These are phyloP conservation scores for Enteromius paludinosus DNA, from an alignment of 2,797 vertebrate genomes.

Conservation along the genomic window DNA sequence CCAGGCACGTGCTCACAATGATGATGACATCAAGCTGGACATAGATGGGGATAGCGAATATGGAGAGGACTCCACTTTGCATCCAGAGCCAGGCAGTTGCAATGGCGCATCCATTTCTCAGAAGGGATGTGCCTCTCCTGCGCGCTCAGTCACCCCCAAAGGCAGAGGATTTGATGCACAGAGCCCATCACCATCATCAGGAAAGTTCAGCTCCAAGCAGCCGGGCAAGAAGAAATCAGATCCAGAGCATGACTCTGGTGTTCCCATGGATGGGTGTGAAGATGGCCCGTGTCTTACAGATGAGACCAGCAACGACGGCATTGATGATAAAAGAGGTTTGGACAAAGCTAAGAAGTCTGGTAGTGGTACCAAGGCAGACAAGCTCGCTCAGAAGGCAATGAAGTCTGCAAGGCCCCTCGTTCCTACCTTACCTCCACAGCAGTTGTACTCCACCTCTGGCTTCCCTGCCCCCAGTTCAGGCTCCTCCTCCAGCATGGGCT, in stretches of 20 bases:
- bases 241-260: constrained; percentile 84
- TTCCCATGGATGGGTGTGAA: constrained; percentile 92
- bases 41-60: constrained; percentile 94
- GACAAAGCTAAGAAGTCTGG: constrained; percentile 89
- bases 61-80: constrained; percentile 90
- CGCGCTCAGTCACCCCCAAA: constrained; percentile 94
- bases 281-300: constrained; percentile 91
- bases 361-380: constrained; percentile 85
- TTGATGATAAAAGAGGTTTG: constrained; percentile 89
- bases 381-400: constrained; percentile 89
- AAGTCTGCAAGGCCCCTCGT: constrained; percentile 91
- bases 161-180: constrained; percentile 92
- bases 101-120: constrained; percentile 89
- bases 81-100: constrained; percentile 88
- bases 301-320: constrained; percentile 93
- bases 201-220: constrained; percentile 91
- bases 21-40: constrained; percentile 93
- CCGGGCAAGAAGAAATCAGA: constrained; percentile 93
- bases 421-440: constrained; percentile 86
- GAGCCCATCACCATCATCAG: constrained; percentile 90
- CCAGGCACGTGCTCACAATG: constrained; percentile 96
- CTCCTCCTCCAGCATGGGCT: constrained; percentile 83
- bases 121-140: constrained; percentile 93
- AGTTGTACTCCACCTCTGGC: constrained; percentile 85
- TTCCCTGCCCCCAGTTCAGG: constrained; percentile 89